Base-by-base conservation (phyloP, 2,113 vertebrate genomes). In the Cyprinodon brontotheroides region DNA sequence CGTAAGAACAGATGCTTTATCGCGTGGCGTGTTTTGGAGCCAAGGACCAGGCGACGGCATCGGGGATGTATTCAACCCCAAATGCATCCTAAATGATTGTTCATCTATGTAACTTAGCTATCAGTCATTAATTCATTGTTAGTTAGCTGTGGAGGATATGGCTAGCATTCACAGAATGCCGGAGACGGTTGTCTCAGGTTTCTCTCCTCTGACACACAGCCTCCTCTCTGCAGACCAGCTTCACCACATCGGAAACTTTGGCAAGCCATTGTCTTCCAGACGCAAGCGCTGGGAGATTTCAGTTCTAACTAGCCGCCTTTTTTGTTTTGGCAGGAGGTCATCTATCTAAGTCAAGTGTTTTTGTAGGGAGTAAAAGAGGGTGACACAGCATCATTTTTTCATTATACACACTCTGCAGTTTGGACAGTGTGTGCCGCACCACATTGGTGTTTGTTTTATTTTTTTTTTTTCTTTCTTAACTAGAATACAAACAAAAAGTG, bases 61-160 rank as follows among this genome's bases (percentile, higher is more conserved):
- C 43, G 47, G 78, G 66, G 45, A 70, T 20, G 15, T 37, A 48
- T 79, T 89, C 53, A 78, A 65, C 62, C 39, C 47, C 41, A 59
- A 69, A 74, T 65, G 68, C 64, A 82, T 86, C 82, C 80, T 91
- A 81, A 93, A 91, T 89, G 85, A 92, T 91, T n/a, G n/a, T n/a
- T 92, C 66, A 91, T 91, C 72, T 43, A 48, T 86, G 88, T 78
- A 90, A 87, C 80, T 50, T 68, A 68, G 82, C 81, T 78, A 77
- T 76, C 74, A 72, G 88, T 90, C 84, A 91, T 88, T 91, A 81
- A 93, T 93, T 91, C 77, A 88, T 90, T n/a, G n/a, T n/a, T 83
- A 88, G 87, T 82, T 86, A 68, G 74, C 78, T 75, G 65, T 70
- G 68, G 77, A 82, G 76, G 71, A 50, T n/a, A n/a, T 70, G 50